Evolutionary conservation across 2,888 invertebrate genomes (phyloP), one percentile per base, ranked within the genome.

Genomic region (Temnothorax rugatulus): DNA sequence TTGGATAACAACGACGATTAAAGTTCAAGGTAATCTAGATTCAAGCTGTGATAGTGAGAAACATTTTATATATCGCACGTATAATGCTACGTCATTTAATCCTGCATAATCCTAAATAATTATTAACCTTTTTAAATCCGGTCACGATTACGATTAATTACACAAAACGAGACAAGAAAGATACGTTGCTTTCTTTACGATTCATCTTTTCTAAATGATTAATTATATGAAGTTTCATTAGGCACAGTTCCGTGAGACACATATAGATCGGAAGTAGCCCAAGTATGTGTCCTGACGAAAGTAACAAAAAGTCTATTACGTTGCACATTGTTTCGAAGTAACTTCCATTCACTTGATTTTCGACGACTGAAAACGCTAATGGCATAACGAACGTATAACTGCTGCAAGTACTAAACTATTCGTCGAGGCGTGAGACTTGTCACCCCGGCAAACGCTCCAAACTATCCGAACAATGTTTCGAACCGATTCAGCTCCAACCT

Each of bases 401-500:
- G 18, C 57, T 47, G 66, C 61, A 83, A 85, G 83, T 87, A 82
- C 59, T 83, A 74, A 89, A 90, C 88, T 89, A 90, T 89, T 88
- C 81, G 83, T 71, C 73, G 83, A 77, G 90, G 84, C 74, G 81
- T 84, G 75, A 86, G 83, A 83, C 88, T 87, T 74, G 88, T 87
- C 87, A 84, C 84, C 86, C 64, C 13, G 77, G 63, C 64, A 66
- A 86, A 71, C 87, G 86, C 82, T 84, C 44, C 47, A 52, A 86
- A 68, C 84, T 76, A 87, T 90, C 52, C 84, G 76, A 90, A 87
- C 84, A 86, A 90, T 90, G 87, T 84, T 83, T 68, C 69, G 74
- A 57, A 79, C 66, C 86, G 83, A 74, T 89, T 87, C 69, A 41
- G 68, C 64, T 83, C 63, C 71, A 66, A 69, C 75, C 75, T 79